These are phyloP conservation scores for Anoplophora glabripennis DNA, from an alignment of 1,140 invertebrate genomes.

Conservation along the genomic window DNA sequence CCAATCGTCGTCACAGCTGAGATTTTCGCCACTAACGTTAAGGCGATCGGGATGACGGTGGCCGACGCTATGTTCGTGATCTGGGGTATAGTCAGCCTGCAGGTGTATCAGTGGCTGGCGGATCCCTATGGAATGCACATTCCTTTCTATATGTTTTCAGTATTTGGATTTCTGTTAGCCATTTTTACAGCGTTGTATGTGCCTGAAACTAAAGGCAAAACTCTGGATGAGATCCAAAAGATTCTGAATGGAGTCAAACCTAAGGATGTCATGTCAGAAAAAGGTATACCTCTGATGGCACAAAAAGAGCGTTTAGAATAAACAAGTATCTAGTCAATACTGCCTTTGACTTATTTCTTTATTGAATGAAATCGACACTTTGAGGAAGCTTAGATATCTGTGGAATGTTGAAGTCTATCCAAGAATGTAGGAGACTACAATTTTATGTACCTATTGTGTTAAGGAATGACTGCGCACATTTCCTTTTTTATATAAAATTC, in stretches of 20 bases:
- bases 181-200: conserved; percentile 62
- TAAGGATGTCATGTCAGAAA: no score
- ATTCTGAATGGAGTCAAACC: conserved; percentile 33
- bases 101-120: conserved; percentile 58
- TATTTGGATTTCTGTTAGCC: conserved; percentile 57
- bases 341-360: no score
- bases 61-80: conserved; percentile 39
- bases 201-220: conserved; percentile 77
- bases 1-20: conserved; percentile 70
- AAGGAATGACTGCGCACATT: no score
- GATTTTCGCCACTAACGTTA: conserved; percentile 62
- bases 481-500: no score
- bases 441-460: no score
- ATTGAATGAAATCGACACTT: no score
- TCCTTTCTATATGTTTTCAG: conserved; percentile 68
- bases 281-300: no score
- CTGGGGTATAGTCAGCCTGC: conserved; percentile 64
- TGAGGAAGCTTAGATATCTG: no score
- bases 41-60: conserved; percentile 49
- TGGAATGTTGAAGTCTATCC: no score
- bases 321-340: no score
- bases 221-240: conserved; percentile 67
- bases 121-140: conserved; percentile 50
- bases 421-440: no score
- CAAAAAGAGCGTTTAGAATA: no score